phyloP scores from a whole-genome alignment of 2,797 vertebrate species.

The Bradypodion pumilum region DNA sequence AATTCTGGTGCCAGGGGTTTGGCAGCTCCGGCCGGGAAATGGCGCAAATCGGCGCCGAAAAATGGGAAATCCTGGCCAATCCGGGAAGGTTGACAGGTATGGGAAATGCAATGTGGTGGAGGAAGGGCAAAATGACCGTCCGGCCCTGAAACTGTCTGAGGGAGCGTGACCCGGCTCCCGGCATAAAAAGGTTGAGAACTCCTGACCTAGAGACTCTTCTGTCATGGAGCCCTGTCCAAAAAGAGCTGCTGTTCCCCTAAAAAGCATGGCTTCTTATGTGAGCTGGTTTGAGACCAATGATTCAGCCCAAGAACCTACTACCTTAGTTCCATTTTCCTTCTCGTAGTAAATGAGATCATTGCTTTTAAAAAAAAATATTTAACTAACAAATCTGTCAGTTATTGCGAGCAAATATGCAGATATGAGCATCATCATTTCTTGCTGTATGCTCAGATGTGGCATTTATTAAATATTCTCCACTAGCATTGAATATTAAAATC shows the following conservation, averaged over 20 bases:
- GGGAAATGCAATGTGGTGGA: too few species aligned
- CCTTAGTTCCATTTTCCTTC: constrained; percentile 60
- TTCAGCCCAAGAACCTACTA: constrained; percentile 62
- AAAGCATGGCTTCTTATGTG: constrained; percentile 33
- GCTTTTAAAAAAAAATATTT: constrained; percentile 72
- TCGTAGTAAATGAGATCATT: constrained; percentile 62
- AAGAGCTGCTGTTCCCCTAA: neutral
- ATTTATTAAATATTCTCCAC: constrained; percentile 68
- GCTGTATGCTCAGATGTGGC: constrained; percentile 63
- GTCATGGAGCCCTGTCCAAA: neutral
- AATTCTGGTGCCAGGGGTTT: too few species aligned
- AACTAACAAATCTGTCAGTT: constrained; percentile 78
- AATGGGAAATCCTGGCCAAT: too few species aligned
- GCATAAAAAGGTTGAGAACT: too few species aligned
- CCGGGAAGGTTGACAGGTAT: too few species aligned
- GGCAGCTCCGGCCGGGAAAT: too few species aligned
- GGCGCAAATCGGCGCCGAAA: too few species aligned
- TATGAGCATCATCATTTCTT: constrained; percentile 57
- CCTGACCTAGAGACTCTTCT: neutral
- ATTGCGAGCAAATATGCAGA: constrained; percentile 73
- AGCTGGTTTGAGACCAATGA: constrained; percentile 65
- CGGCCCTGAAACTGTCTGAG: too few species aligned
- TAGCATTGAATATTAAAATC: constrained; percentile 61
- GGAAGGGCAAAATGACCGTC: too few species aligned
- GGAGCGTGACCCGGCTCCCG: too few species aligned